A percentile compares a stretch with the other conserved stretches of the same genome.
These are phyloP conservation scores for Nestor notabilis DNA, from an alignment of 2,113 vertebrate species.

Conservation along the genomic window DNA sequence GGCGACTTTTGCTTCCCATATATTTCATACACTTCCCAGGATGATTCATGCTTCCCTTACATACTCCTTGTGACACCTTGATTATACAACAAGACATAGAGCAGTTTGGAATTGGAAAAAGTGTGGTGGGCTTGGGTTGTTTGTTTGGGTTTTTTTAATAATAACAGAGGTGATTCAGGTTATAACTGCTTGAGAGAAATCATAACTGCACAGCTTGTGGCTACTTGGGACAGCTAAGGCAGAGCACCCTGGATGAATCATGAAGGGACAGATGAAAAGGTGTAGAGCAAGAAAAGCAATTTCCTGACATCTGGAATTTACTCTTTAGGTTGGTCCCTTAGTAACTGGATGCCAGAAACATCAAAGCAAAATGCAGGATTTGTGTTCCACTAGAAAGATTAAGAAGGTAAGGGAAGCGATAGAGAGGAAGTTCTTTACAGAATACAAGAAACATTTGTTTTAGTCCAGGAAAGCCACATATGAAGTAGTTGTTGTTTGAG, in stretches of 20 bases:
- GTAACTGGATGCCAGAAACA: background rate
- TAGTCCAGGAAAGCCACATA: background rate
- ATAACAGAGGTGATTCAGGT: background rate
- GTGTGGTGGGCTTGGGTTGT: background rate
- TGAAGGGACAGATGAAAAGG: background rate
- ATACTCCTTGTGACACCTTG: background rate
- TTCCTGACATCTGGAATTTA: background rate
- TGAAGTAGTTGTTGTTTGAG: background rate
- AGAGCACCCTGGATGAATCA: background rate
- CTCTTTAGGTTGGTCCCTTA: background rate
- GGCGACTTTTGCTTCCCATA: background rate
- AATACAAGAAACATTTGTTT: background rate
- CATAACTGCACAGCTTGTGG: background rate
- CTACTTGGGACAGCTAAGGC: background rate
- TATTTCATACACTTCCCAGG: background rate
- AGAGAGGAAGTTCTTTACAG: background rate
- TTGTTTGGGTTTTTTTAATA: background rate
- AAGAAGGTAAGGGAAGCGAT: background rate
- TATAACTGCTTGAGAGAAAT: background rate
- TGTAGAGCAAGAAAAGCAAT: background rate
- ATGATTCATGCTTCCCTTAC: background rate
- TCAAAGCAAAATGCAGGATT: background rate
- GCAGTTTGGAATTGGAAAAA: background rate
- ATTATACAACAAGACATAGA: background rate
- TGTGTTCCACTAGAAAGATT: background rate